Evolutionary conservation across 2,888 invertebrate genomes (phyloP), one percentile per base, ranked within the genome.

Genomic region (Deilephila elpenor): DNA sequence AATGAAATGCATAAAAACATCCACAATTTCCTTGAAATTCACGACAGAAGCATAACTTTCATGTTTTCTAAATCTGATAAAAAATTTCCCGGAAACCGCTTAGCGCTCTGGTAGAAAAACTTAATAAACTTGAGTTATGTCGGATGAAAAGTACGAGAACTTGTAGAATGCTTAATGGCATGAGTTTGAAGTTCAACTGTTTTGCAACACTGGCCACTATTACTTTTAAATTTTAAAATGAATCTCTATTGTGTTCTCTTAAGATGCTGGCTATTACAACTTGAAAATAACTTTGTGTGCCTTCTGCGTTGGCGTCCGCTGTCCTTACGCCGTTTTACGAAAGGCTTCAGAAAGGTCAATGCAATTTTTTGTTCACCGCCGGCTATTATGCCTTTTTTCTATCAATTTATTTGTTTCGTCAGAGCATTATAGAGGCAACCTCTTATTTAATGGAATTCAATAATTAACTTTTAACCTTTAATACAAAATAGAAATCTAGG

Each of bases 101-200:
- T 20, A 51, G 51, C 7, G 19, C 32, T 32, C 19, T 34, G 32
- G 32, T 7, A 32, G 34, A 62, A 62, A 25, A 20, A 51, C 44
- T 5, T 25, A 8, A 34, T 19, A 6, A 61, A 37, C n/a, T 64
- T 25, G 56, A 51, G 44, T 61, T 61, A 61, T 61, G 44, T 14
- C 44, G 67, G 44, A 25, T 44, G 64, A 67, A 25, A 67, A 67
- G 62, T 34, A 62, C n/a, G 37, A 4, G 11, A 44, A 14, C 51
- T 25, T 51, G 44, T 14, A 67, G 51, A 67, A 67, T 51, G 20
- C 67, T 25, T 67, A 67, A 67, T 67, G 25, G 67, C 7, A 17
- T 14, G 25, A 51, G 25, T 67, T 67, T 67, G 14, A 51, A 51
- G 14, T 64, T 64, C 20, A 61, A 32, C 14, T 20, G 8, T 37